phyloP scores from a whole-genome alignment of 2,113 vertebrate species.

The Aspiorhynchus laticeps region DNA sequence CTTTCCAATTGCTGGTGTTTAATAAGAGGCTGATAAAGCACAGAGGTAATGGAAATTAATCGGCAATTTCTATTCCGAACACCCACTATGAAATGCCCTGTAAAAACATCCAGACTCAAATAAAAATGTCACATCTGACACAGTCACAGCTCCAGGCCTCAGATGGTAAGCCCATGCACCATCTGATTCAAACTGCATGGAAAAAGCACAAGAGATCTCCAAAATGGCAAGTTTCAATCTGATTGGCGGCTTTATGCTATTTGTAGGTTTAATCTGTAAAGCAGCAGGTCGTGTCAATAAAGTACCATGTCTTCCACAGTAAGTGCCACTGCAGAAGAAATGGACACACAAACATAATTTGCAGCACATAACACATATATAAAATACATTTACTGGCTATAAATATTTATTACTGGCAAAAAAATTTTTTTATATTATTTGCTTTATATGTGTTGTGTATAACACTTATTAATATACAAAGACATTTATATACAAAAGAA shows the following conservation, averaged over 20 bases:
- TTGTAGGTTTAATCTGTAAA: background rate
- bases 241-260: background rate
- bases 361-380: background rate
- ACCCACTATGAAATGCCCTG: background rate
- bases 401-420: too few relatives aligned
- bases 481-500: too few relatives aligned
- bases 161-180: background rate
- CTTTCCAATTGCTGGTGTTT: constrained; percentile 45
- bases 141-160: background rate
- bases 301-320: background rate
- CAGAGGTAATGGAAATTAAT: constrained; percentile 24
- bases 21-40: constrained; percentile 28
- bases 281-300: background rate
- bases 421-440: too few relatives aligned
- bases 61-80: constrained; percentile 22
- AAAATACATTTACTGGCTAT: too few relatives aligned
- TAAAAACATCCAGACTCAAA: background rate
- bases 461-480: too few relatives aligned
- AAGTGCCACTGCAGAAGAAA: background rate
- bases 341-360: background rate
- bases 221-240: background rate
- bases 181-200: background rate
- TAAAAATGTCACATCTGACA: background rate
- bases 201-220: background rate
- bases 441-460: too few relatives aligned